phyloP scores from a whole-genome alignment of 2,113 vertebrate genomes.

The Okapia johnstoni region DNA sequence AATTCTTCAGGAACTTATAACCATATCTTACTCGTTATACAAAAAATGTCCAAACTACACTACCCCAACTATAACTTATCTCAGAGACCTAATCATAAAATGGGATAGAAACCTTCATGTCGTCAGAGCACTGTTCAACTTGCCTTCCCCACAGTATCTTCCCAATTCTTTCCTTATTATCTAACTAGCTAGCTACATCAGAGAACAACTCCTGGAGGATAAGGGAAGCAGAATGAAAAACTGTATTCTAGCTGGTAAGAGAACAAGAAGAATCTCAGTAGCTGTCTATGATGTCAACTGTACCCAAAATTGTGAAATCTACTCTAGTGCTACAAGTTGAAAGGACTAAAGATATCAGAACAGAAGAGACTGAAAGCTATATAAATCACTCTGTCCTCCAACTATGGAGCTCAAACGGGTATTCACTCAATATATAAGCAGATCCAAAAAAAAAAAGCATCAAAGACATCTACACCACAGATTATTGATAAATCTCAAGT shows the following conservation, averaged over 20 bases:
- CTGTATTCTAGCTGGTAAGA: background rate
- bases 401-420: background rate
- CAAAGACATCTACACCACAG: background rate
- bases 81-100: background rate
- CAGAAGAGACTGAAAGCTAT: background rate
- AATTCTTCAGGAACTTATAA: background rate
- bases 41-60: background rate
- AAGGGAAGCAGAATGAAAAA: background rate
- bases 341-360: background rate
- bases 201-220: background rate
- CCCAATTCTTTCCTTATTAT: background rate
- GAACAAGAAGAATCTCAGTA: background rate
- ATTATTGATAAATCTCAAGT: background rate
- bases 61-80: background rate
- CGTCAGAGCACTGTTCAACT: background rate
- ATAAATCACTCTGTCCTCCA: background rate
- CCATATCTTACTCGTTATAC: background rate
- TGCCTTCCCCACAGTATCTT: background rate
- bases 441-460: background rate
- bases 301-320: background rate
- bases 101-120: background rate
- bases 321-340: background rate
- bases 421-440: background rate
- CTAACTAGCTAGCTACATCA: background rate
- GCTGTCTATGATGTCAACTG: background rate